Evolutionary conservation across 37 sponge, comb jelly and placozoan genomes (phyloP), one percentile per base, ranked within the genome.

Genomic region (Geodia barretti): DNA sequence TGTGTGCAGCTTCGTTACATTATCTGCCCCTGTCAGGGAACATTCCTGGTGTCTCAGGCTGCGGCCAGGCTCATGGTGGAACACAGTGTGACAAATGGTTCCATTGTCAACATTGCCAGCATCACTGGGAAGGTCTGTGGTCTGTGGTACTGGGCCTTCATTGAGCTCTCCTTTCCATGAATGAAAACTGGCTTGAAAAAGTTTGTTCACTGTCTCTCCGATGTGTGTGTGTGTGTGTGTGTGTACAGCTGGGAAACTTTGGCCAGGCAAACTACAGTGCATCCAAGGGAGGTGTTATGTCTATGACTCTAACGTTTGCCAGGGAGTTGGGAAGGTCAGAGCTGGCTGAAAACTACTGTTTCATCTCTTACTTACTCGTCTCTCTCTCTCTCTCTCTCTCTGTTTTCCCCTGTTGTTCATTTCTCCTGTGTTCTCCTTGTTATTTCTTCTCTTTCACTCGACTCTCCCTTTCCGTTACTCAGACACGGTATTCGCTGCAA

Each of bases 251-350:
- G 4, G 89, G 89, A 1, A 85, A 93, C 64, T 36, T 79, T 31
- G 92, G 88, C n/a, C 92, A 87, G 61, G 47, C 86, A 2, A 88
- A 83, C 93, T 93, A 93, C 76, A 39, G 67, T 79, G 93, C 93
- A 20, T 81, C 89, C 0, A 92, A 92, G 70, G 93, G 84, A 31
- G 93, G 93, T 38, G 72, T 93, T 17, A 69, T 83, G 14, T 62
- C 84, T 1, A 64, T 88, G 78, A 88, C 93, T 7, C 64, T 87
- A 25, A 81, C 93, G 1, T 73, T 80, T 73, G 93, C 93, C 33
- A 74, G 39, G 47, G 89, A 88, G 39, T 76, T 93, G 1, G 83
- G 75, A 33, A 84, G 78, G 90, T 90, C 20, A 24, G 70, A 5
- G 8, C 4, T 20, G 30, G 14, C 4, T 30, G 11, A 39, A 39